Conservation (phyloP, 1,140 invertebrate genomes). For the Pseudomyrmex pallidus region DNA sequence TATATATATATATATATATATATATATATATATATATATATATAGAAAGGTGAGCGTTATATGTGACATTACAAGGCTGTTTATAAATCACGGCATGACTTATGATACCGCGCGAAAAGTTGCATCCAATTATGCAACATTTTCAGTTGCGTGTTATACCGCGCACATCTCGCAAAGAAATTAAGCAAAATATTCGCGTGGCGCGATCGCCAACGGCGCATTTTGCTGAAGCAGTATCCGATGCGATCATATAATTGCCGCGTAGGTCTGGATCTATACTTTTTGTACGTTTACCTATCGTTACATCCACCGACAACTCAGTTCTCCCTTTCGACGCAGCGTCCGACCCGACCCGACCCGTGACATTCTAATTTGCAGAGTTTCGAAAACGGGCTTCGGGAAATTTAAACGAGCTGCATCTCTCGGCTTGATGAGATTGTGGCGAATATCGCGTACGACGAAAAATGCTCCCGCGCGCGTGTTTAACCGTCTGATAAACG, state of each 20-base stretch:
- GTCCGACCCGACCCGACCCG: constrained; percentile 39
- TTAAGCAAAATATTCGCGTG: constrained; percentile 52
- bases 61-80: constrained; percentile 22
- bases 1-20: not conserved
- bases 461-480: constrained; percentile 36
- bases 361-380: constrained; percentile 47
- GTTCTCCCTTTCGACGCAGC: constrained; percentile 30
- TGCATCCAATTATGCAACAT: constrained; percentile 39
- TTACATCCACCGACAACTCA: constrained; percentile 50
- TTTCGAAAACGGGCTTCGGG: constrained; percentile 49
- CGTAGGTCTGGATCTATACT: constrained; percentile 28
- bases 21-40: not conserved
- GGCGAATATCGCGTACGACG: not conserved
- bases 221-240: constrained; percentile 40
- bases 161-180: constrained; percentile 6
- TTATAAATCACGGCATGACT: constrained; percentile 43
- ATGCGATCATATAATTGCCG: constrained; percentile 66
- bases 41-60: constrained; percentile 13
- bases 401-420: constrained; percentile 24
- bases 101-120: constrained; percentile 27
- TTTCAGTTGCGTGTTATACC: constrained; percentile 20
- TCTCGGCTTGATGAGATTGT: not conserved
- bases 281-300: constrained; percentile 52
- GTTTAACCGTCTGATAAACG: constrained; percentile 24
- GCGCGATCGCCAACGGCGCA: constrained; percentile 21